phyloP scores from a whole-genome alignment of 1,140 invertebrate genomes.

The Chelonus insularis region DNA sequence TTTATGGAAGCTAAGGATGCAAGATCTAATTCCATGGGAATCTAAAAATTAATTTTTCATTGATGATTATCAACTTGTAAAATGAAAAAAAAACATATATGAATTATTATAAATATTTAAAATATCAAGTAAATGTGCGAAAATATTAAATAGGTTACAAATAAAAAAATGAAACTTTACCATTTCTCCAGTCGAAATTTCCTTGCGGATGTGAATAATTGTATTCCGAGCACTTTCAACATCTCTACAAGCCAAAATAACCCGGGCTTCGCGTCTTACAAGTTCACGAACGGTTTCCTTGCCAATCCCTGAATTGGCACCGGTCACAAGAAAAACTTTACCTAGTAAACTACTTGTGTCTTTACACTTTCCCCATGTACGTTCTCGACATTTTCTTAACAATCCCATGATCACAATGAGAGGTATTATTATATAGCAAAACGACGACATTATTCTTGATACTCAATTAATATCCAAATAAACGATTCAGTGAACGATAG shows the following conservation, averaged over 20 bases:
- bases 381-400: slow-evolving; percentile 58
- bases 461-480: neutral
- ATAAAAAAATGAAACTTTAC: slow-evolving; percentile 46
- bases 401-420: slow-evolving; percentile 50
- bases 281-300: slow-evolving; percentile 73
- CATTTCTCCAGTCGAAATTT: slow-evolving; percentile 63
- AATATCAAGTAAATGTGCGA: too few species aligned
- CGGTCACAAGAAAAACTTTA: slow-evolving; percentile 76
- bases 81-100: neutral
- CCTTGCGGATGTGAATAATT: slow-evolving; percentile 64
- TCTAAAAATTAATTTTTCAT: slow-evolving; percentile 56
- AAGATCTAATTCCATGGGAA: slow-evolving; percentile 74
- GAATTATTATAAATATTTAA: neutral
- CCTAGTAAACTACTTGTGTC: slow-evolving; percentile 56
- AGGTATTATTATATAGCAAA: slow-evolving; percentile 52
- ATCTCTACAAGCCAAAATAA: slow-evolving; percentile 76
- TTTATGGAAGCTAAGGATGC: slow-evolving; percentile 71
- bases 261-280: slow-evolving; percentile 66
- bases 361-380: slow-evolving; percentile 57
- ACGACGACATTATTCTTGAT: slow-evolving; percentile 44
- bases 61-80: too few species aligned
- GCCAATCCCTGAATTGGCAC: slow-evolving; percentile 80
- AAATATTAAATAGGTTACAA: too few species aligned
- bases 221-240: slow-evolving; percentile 64
- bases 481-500: too few species aligned